Conservation (phyloP, 2,888 invertebrate genomes). For the Aelia acuminata region DNA sequence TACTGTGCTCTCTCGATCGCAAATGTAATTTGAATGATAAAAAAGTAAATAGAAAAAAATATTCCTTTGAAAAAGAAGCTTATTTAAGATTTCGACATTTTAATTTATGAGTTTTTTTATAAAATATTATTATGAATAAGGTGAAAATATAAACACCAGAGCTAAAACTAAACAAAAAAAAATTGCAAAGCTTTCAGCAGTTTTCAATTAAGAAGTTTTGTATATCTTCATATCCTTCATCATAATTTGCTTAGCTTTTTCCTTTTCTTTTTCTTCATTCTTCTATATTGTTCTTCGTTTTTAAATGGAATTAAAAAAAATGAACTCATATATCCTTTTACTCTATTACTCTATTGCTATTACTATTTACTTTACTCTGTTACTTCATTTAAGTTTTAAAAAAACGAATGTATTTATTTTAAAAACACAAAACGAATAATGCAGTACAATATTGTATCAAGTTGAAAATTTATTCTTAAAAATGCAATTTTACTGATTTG, state of each 20-base stretch:
- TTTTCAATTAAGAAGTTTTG: not conserved
- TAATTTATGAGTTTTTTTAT: not conserved
- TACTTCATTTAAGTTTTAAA: no score
- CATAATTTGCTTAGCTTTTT: not conserved
- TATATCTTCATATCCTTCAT: not conserved
- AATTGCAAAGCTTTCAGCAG: not conserved
- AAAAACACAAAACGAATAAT: not conserved
- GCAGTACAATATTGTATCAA: not conserved
- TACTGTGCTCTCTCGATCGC: slow-evolving; percentile 58
- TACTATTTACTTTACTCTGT: no score
- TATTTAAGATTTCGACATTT: not conserved
- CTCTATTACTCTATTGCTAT: no score
- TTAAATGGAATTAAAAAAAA: not conserved
- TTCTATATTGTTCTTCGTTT: not conserved
- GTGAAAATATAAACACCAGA: not conserved
- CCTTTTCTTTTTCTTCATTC: slow-evolving; percentile 30
- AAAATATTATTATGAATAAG: not conserved
- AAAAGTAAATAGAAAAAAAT: not conserved
- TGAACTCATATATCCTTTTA: no score
- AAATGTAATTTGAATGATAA: slow-evolving; percentile 25
- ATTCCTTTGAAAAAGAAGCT: not conserved
- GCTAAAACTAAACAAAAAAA: not conserved
- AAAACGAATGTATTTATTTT: no score
- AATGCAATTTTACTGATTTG: no score
- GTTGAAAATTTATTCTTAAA: not conserved